Evolutionary conservation across 2,888 invertebrate species (phyloP).

Genomic region (Euproctis similis): DNA sequence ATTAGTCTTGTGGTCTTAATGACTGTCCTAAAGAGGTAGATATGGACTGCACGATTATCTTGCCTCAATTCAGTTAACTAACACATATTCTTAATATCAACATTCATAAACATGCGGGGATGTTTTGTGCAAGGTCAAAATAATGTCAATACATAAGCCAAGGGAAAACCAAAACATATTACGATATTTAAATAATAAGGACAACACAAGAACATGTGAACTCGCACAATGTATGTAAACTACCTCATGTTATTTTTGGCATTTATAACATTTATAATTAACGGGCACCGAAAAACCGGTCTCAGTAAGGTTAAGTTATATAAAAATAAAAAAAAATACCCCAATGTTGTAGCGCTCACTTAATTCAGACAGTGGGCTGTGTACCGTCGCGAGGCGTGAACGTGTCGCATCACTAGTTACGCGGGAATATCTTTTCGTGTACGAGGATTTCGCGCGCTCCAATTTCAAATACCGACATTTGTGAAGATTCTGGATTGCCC

Average conservation of each 20-base stretch:
- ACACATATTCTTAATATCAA: too few species aligned
- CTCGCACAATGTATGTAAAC: too few species aligned
- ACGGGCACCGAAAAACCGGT: conserved; percentile 42
- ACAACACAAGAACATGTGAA: too few species aligned
- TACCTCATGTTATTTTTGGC: conserved; percentile 44
- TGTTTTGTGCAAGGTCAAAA: too few species aligned
- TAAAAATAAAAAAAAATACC: conserved; percentile 27
- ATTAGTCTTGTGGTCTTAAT: too few species aligned
- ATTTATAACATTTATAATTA: conserved; percentile 29
- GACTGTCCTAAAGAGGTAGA: too few species aligned
- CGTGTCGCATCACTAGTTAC: conserved; percentile 36
- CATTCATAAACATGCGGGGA: too few species aligned
- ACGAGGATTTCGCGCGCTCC: conserved; percentile 23
- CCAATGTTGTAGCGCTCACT: conserved; percentile 19
- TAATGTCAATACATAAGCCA: too few species aligned
- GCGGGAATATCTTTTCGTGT: conserved; percentile 51
- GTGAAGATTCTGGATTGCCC: conserved; percentile 12
- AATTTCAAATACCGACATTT: conserved; percentile 18
- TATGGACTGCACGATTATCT: too few species aligned
- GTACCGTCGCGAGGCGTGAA: conserved; percentile 30
- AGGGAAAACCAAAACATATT: too few species aligned
- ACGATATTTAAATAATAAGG: too few species aligned
- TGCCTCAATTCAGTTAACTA: too few species aligned
- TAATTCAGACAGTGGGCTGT: conserved; percentile 35
- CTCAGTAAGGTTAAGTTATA: conserved; percentile 39